Evolutionary conservation across 2,797 vertebrate species (phyloP).

Genomic region (Ispidina lecontei): DNA sequence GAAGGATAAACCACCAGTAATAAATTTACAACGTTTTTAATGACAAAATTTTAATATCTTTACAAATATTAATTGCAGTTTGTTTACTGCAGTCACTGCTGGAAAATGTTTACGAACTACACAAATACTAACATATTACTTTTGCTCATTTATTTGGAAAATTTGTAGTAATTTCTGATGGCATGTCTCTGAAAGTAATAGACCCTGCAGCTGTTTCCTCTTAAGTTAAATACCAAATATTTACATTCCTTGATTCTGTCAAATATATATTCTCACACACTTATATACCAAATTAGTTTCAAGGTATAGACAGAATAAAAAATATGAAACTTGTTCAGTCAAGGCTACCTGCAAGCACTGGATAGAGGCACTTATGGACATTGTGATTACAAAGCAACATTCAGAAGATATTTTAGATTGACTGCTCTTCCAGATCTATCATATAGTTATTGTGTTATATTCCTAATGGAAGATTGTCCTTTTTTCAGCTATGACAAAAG

Average conservation of each 20-base stretch:
- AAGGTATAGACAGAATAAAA: neutral
- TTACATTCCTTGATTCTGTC: neutral
- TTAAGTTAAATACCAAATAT: conserved; percentile 5
- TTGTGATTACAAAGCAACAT: neutral
- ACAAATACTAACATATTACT: neutral
- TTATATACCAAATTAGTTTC: neutral
- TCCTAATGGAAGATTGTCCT: neutral
- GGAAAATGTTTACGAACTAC: neutral
- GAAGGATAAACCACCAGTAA: neutral
- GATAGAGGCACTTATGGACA: neutral
- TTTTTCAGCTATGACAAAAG: neutral
- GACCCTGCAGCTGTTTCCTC: neutral
- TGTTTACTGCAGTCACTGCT: neutral
- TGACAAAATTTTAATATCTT: neutral
- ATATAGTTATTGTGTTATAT: neutral
- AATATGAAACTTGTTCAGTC: neutral
- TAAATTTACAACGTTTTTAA: neutral
- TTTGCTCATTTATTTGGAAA: neutral
- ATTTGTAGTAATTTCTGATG: neutral
- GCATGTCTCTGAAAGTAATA: neutral
- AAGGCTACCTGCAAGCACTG: neutral
- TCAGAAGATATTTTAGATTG: neutral
- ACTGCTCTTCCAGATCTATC: neutral
- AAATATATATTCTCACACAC: neutral
- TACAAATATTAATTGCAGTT: neutral